These are phyloP conservation scores for Amphipoea oculea DNA, from an alignment of 2,888 invertebrate species.

Conservation along the genomic window DNA sequence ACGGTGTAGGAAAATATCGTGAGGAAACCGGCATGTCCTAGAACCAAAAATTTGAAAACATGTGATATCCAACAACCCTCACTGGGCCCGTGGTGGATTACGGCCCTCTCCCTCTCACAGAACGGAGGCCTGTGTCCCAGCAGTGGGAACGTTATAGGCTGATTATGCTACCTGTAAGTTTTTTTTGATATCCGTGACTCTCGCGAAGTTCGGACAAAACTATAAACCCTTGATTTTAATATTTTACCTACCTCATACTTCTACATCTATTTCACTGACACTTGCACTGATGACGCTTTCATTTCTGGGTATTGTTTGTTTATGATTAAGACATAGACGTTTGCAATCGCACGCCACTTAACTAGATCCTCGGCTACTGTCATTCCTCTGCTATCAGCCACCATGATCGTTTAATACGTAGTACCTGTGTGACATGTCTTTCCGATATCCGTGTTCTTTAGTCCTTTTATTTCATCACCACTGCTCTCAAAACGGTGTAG, in stretches of 20 bases:
- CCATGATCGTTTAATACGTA: not conserved
- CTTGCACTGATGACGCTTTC: constrained; percentile 36
- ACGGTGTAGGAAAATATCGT: no score
- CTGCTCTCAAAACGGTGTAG: no score
- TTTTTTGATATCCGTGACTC: no score
- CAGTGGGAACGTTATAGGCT: no score
- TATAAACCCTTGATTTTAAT: not conserved
- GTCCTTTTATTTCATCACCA: constrained; percentile 30
- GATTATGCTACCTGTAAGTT: no score
- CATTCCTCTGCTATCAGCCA: not conserved
- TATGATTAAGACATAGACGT: not conserved
- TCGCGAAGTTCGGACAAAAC: not conserved
- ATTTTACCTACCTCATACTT: not conserved
- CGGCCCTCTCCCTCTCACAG: no score
- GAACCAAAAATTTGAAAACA: no score
- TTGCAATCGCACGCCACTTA: not conserved
- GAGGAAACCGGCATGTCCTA: no score
- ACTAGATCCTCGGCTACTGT: not conserved
- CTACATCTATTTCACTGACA: constrained; percentile 58
- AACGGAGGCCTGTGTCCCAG: no score
- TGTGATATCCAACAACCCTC: no score
- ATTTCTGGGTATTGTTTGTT: constrained; percentile 37
- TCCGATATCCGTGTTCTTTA: not conserved
- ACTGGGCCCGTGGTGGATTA: no score
- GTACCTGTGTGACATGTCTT: not conserved